Conservation (phyloP, 1,140 invertebrate genomes). For the Pygmarrhopalites habei region DNA sequence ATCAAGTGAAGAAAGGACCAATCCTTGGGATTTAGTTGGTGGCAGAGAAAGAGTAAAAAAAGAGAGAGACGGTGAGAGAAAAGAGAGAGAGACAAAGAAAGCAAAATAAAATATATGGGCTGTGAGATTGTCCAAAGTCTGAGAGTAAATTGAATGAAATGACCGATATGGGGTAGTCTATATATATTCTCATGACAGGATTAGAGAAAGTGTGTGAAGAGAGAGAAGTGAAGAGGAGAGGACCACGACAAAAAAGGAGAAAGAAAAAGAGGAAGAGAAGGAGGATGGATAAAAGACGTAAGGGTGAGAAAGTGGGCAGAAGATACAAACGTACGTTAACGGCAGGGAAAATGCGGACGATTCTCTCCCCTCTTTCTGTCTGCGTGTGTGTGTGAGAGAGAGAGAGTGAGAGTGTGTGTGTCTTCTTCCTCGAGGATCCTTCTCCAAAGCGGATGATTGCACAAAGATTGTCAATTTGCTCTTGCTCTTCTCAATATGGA, state of each 20-base stretch:
- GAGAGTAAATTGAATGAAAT: slow-evolving; percentile 38
- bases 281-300: too few species aligned
- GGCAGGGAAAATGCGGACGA: not conserved
- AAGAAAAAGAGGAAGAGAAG: not conserved
- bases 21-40: slow-evolving; percentile 5
- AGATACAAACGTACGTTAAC: slow-evolving; percentile 2
- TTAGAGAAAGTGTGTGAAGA: too few species aligned
- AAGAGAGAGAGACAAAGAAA: slow-evolving; percentile 22
- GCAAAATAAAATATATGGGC: slow-evolving; percentile 13
- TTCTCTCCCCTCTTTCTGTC: not conserved
- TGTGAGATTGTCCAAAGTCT: slow-evolving; percentile 4
- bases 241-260: not conserved
- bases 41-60: not conserved
- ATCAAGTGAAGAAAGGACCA: slow-evolving; percentile 15
- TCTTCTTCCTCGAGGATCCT: slow-evolving; percentile 7
- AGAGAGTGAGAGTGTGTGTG: not conserved
- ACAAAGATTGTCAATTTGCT: slow-evolving; percentile 41
- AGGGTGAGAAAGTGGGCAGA: slow-evolving; percentile 1
- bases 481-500: slow-evolving; percentile 39
- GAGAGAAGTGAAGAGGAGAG: not conserved
- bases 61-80: slow-evolving; percentile 9
- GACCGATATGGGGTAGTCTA: slow-evolving; percentile 24
- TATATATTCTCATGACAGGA: too few species aligned
- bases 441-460: slow-evolving; percentile 33
- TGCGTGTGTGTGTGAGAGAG: too few species aligned